phyloP scores from a whole-genome alignment of 2,113 vertebrate species.

The Grantiella picta region DNA sequence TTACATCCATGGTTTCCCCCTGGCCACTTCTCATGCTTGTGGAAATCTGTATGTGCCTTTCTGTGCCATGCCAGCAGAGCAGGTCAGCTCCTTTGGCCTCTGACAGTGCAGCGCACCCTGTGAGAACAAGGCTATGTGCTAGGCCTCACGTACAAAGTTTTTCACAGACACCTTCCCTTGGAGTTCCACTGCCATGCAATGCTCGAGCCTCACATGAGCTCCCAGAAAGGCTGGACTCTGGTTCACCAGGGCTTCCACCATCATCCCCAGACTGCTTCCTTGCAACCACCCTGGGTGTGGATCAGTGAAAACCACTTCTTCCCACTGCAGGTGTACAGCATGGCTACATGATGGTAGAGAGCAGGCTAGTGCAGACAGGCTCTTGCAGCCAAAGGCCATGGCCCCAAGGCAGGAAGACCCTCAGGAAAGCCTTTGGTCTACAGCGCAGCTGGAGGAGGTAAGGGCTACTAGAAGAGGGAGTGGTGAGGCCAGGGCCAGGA shows the following conservation, averaged over 20 bases:
- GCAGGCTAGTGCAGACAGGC: neutral
- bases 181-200: fast-evolving
- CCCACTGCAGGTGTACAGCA: neutral
- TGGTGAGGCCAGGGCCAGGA: fast-evolving
- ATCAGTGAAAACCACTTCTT: neutral
- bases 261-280: neutral
- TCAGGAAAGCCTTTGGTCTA: neutral
- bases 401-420: neutral
- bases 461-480: neutral
- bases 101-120: neutral
- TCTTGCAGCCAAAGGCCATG: neutral
- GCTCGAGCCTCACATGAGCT: neutral
- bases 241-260: neutral
- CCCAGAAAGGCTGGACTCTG: fast-evolving
- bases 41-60: neutral
- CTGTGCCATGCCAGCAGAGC: neutral
- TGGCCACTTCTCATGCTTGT: neutral
- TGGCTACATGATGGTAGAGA: neutral
- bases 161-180: neutral
- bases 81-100: neutral
- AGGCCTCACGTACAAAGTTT: neutral
- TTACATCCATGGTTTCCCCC: neutral
- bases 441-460: no score
- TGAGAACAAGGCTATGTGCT: neutral
- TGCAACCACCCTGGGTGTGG: neutral